Conservation (phyloP, 2,113 vertebrate genomes). For the Dascyllus trimaculatus region DNA sequence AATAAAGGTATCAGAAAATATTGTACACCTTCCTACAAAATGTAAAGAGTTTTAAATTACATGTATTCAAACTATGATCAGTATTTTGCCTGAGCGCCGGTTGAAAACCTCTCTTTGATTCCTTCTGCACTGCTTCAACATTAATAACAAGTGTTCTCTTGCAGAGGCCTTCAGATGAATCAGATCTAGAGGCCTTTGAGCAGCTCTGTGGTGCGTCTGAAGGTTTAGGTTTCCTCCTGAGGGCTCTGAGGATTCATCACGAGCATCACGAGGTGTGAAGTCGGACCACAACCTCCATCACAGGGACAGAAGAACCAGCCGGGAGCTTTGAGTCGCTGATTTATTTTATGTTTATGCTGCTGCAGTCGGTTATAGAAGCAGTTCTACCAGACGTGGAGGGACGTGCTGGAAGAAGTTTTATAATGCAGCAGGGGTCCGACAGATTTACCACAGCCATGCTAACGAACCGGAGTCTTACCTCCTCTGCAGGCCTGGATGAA, state of each 20-base stretch:
- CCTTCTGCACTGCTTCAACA: too few species aligned
- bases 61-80: too few species aligned
- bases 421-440: too few species aligned
- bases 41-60: too few species aligned
- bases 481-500: constrained; percentile 98
- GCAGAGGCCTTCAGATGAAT: background rate
- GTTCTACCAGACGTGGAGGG: too few species aligned
- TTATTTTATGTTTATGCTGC: background rate
- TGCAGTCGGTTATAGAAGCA: background rate
- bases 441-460: background rate
- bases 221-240: constrained; percentile 23
- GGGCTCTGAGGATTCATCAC: constrained; percentile 50
- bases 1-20: too few species aligned
- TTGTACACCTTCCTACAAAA: too few species aligned
- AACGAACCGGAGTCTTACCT: constrained; percentile 83
- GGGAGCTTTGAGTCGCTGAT: constrained; percentile 21
- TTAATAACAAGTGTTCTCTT: too few species aligned
- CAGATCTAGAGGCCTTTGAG: constrained; percentile 32
- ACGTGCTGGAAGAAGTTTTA: too few species aligned
- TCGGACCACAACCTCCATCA: constrained; percentile 27
- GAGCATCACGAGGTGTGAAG: constrained; percentile 23
- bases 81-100: too few species aligned
- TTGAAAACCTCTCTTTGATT: too few species aligned
- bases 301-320: constrained; percentile 21
- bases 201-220: constrained; percentile 33